A percentile compares a stretch with the other conserved stretches of the same genome.
Evolutionary conservation across 2,888 invertebrate species (phyloP).

Genomic region (Agriopis aurantiaria): DNA sequence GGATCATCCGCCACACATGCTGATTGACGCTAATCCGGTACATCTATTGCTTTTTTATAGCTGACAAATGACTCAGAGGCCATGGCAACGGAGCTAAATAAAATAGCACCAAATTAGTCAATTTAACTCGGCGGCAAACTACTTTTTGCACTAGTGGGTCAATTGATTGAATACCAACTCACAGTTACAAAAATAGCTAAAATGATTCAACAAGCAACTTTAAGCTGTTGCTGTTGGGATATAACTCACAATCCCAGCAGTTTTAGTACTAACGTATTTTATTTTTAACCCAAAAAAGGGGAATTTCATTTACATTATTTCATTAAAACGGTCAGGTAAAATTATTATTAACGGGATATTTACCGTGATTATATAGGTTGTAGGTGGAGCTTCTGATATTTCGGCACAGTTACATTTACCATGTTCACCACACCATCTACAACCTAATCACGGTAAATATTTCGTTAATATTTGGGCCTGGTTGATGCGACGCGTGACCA

Average conservation of each 20-base stretch:
- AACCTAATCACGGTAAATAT: too few species aligned
- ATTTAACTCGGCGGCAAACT: constrained; percentile 26
- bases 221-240: too few species aligned
- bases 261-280: not conserved
- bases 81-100: constrained; percentile 20
- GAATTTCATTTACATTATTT: too few species aligned
- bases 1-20: constrained; percentile 57
- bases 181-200: constrained; percentile 1
- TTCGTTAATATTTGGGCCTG: too few species aligned
- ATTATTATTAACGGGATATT: too few species aligned
- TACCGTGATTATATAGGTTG: too few species aligned
- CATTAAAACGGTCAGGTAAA: too few species aligned
- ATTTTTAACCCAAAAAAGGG: too few species aligned
- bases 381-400: too few species aligned
- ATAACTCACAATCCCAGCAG: not conserved
- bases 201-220: not conserved
- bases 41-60: constrained; percentile 49
- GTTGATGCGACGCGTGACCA: too few species aligned
- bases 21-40: constrained; percentile 56
- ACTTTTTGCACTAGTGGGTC: constrained; percentile 16
- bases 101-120: constrained; percentile 29
- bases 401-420: too few species aligned
- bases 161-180: constrained; percentile 13
- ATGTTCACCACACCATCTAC: too few species aligned
- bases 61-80: constrained; percentile 39